phyloP scores from a whole-genome alignment of 2,888 invertebrate species.

The Nomada flava region DNA sequence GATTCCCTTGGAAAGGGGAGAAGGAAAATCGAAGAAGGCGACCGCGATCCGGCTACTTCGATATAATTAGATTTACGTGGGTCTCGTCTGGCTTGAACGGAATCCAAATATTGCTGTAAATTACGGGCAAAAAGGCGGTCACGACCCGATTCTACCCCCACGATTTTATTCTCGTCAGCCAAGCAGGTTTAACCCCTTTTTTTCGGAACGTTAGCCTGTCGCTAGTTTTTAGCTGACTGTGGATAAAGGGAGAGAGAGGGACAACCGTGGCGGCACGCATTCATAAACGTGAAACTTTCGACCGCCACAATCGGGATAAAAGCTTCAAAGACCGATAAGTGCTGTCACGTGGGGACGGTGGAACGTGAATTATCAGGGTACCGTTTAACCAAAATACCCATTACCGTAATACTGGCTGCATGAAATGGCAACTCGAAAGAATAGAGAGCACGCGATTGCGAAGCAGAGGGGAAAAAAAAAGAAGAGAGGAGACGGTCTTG shows the following conservation, averaged over 20 bases:
- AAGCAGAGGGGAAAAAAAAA: neutral
- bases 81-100: conserved; percentile 62
- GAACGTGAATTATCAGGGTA: conserved; percentile 51
- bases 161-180: conserved; percentile 61
- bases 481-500: neutral
- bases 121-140: conserved; percentile 65
- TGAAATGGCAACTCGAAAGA: conserved; percentile 47
- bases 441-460: conserved; percentile 29
- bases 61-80: conserved; percentile 63
- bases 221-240: conserved; percentile 35
- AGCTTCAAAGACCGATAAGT: conserved; percentile 60
- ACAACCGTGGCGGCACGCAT: conserved; percentile 34
- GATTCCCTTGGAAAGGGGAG: neutral
- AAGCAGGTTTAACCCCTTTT: conserved; percentile 44
- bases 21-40: neutral
- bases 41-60: conserved; percentile 31
- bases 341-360: conserved; percentile 49
- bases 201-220: conserved; percentile 43
- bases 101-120: conserved; percentile 69
- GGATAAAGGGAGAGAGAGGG: conserved; percentile 16
- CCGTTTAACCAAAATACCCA: conserved; percentile 63
- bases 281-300: conserved; percentile 55
- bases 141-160: conserved; percentile 60
- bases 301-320: conserved; percentile 61
- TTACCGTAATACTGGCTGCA: conserved; percentile 49